These are phyloP conservation scores for Tipula unca DNA, from an alignment of 2,888 invertebrate species.

Conservation along the genomic window DNA sequence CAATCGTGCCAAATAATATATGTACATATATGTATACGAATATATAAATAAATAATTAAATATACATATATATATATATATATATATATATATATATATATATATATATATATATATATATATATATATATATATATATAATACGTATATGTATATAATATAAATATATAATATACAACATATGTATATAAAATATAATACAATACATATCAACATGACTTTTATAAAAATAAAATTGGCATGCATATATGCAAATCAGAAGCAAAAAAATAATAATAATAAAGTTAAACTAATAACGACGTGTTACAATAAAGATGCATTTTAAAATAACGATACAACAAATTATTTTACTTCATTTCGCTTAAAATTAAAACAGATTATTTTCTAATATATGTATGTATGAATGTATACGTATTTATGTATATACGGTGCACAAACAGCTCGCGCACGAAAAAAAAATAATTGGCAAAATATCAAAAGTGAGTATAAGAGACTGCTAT, in stretches of 20 bases:
- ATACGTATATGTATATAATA: background rate
- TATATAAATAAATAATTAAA: background rate
- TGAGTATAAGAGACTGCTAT: background rate
- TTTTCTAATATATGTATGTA: background rate
- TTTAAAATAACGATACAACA: slow-evolving; percentile 4
- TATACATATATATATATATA: background rate
- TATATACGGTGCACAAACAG: background rate
- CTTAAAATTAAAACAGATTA: slow-evolving; percentile 14
- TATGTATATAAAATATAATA: background rate
- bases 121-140: background rate
- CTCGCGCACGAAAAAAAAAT: background rate
- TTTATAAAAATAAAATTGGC: background rate
- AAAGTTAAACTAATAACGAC: background rate
- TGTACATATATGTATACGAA: background rate
- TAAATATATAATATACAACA: background rate
- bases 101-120: background rate
- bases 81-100: background rate
- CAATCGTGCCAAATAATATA: background rate
- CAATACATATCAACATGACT: background rate
- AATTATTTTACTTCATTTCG: background rate
- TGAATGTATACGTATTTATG: background rate
- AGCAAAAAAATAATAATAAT: background rate
- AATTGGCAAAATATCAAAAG: background rate
- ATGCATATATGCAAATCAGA: background rate
- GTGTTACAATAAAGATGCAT: slow-evolving; percentile 8